Evolutionary conservation across 2,113 vertebrate genomes (phyloP).

Genomic region (Scomber scombrus): DNA sequence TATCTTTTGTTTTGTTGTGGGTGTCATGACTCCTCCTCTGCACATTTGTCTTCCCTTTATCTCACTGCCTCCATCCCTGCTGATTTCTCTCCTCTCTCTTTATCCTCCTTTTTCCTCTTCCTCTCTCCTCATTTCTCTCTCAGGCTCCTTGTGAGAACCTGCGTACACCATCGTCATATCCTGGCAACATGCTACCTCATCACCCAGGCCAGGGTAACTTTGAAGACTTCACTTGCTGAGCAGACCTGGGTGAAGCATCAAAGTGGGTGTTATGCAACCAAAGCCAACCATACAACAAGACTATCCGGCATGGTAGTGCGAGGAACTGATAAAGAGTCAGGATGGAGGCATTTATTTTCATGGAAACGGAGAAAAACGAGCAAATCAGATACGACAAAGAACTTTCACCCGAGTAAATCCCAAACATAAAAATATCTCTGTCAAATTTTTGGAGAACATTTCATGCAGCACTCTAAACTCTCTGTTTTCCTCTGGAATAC

Average conservation of each 20-base stretch:
- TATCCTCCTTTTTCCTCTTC: background rate
- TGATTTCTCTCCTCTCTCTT: slow-evolving; percentile 9
- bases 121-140: background rate
- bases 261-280: slow-evolving; percentile 79
- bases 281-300: slow-evolving; percentile 78
- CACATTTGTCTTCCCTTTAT: slow-evolving; percentile 6
- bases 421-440: slow-evolving; percentile 55
- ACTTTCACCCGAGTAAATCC: slow-evolving; percentile 57
- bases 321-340: slow-evolving; percentile 54
- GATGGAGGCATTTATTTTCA: slow-evolving; percentile 69
- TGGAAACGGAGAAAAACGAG: slow-evolving; percentile 43
- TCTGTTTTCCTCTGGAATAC: slow-evolving; percentile 77
- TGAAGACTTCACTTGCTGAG: slow-evolving; percentile 99
- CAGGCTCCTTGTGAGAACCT: slow-evolving; percentile 96
- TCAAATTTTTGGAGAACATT: slow-evolving; percentile 66
- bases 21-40: background rate
- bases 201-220: slow-evolving; percentile 97
- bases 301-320: slow-evolving; percentile 48
- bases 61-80: background rate
- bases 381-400: slow-evolving; percentile 45
- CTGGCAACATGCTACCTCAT: slow-evolving; percentile 99
- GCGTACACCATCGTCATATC: slow-evolving; percentile 93
- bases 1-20: background rate
- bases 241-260: slow-evolving; percentile 39
- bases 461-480: slow-evolving; percentile 62